Evolutionary conservation across 2,888 invertebrate genomes (phyloP).

Genomic region (Petrolisthes cinctipes): DNA sequence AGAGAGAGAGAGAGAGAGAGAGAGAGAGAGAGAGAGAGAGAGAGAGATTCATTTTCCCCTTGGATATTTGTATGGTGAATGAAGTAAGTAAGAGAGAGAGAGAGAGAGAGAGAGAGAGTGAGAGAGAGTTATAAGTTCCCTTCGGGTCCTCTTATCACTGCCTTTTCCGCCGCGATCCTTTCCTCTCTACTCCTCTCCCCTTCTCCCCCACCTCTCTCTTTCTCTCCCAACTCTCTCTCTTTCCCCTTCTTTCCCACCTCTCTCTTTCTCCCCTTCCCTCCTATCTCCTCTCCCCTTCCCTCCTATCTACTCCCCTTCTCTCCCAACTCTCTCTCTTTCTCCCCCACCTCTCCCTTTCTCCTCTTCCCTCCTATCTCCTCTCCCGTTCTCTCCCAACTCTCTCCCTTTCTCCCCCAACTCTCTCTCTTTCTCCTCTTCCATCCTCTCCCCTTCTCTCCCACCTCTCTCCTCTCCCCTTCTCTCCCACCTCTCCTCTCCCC

Average conservation of each 20-base stretch:
- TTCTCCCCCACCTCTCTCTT: background rate
- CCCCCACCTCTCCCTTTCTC: background rate
- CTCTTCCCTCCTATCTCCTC: too few species aligned
- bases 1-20: conserved; percentile 10
- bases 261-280: background rate
- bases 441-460: background rate
- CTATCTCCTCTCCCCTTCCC: background rate
- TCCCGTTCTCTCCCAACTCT: background rate
- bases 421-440: background rate
- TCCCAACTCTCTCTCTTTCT: too few species aligned
- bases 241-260: background rate
- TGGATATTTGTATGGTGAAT: too few species aligned
- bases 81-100: too few species aligned
- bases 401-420: too few species aligned
- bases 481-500: background rate
- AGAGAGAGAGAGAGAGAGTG: conserved; percentile 18
- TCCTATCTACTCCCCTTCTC: too few species aligned
- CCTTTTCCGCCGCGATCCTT: too few species aligned
- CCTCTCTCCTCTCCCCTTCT: background rate
- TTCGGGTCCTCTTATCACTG: too few species aligned
- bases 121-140: background rate
- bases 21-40: too few species aligned
- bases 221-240: background rate
- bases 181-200: background rate
- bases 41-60: too few species aligned